phyloP scores from a whole-genome alignment of 2,113 vertebrate genomes.

The Callocephalon fimbriatum region DNA sequence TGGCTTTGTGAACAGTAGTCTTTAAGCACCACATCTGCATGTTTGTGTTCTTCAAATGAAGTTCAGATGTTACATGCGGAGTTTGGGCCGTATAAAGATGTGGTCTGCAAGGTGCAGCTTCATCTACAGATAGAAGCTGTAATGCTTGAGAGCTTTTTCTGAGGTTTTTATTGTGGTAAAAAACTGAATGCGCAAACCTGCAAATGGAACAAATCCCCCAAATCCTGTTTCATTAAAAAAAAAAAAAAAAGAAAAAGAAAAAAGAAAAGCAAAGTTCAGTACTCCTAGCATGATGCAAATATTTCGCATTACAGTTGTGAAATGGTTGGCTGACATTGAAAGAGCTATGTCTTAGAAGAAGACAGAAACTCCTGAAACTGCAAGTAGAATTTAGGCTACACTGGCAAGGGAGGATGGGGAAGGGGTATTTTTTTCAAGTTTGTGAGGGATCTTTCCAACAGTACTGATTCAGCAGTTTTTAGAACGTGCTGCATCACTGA shows the following conservation, averaged over 20 bases:
- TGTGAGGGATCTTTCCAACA: background rate
- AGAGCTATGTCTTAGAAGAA: background rate
- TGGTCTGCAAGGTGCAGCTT: background rate
- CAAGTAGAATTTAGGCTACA: background rate
- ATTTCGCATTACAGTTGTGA: background rate
- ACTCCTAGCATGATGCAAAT: background rate
- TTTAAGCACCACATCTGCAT: background rate
- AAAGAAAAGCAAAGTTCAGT: background rate
- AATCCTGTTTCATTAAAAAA: background rate
- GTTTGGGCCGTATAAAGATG: background rate
- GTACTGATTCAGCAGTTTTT: background rate
- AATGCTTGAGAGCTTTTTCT: background rate
- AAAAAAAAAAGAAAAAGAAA: background rate
- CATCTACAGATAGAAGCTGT: background rate
- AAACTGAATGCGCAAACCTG: background rate
- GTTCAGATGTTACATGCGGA: fast-evolving
- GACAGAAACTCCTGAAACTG: background rate
- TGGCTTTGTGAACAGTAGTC: background rate
- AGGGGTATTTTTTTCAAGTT: background rate
- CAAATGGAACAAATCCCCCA: background rate
- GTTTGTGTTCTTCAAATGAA: background rate
- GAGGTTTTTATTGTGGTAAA: background rate
- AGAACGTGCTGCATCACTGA: background rate
- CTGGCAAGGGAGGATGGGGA: background rate
- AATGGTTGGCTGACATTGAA: background rate